A percentile compares a stretch with the other conserved stretches of the same genome.
Conservation (phyloP, 2,888 invertebrate species). For the Lasioglossum lativentre region DNA sequence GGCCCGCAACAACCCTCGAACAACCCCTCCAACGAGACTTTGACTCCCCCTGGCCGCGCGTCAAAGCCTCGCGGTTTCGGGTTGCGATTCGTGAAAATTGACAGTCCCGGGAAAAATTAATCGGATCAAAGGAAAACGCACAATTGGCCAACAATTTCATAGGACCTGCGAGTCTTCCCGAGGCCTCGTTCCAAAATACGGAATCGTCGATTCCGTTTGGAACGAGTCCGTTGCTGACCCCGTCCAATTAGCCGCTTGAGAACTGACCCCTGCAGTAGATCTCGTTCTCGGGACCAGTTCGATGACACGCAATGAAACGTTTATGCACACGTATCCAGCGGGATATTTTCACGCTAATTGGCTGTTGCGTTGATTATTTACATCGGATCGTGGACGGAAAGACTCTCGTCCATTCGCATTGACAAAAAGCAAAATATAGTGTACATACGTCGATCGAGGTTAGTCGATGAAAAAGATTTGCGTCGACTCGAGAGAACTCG, state of each 20-base stretch:
- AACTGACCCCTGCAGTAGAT: slow-evolving; percentile 1
- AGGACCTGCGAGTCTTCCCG: background rate
- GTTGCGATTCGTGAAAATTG: background rate
- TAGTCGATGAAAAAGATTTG: background rate
- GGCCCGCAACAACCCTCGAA: slow-evolving; percentile 11
- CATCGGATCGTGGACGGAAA: background rate
- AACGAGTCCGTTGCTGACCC: background rate
- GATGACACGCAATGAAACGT: slow-evolving; percentile 24
- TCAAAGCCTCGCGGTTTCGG: background rate
- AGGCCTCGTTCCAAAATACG: background rate
- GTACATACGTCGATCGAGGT: background rate
- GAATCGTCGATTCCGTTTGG: slow-evolving; percentile 2
- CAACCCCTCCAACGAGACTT: slow-evolving; percentile 15
- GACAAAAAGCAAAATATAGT: background rate
- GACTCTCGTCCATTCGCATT: background rate
- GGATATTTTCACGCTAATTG: slow-evolving; percentile 37
- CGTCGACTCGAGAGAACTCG: background rate
- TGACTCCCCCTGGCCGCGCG: background rate
- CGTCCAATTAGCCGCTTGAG: slow-evolving; percentile 30
- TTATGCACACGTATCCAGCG: slow-evolving; percentile 19
- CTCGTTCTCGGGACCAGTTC: slow-evolving; percentile 54
- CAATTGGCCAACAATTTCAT: background rate
- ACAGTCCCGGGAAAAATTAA: background rate
- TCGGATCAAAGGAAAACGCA: background rate
- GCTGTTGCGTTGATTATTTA: background rate